Evolutionary conservation across 2,888 invertebrate genomes (phyloP).

Genomic region (Crocallis elinguaria): DNA sequence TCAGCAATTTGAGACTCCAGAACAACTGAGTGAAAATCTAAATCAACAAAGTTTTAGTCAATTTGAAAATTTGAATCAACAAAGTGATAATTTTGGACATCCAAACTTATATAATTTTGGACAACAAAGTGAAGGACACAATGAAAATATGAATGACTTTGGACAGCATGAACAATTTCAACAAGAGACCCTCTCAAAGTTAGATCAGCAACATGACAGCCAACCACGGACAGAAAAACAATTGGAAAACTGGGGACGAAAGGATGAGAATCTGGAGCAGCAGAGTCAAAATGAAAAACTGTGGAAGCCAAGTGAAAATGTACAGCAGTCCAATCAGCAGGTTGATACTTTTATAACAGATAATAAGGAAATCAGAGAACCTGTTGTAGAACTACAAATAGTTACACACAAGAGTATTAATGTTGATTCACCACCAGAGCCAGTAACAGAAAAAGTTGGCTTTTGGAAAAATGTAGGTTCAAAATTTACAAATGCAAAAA

Average conservation of each 20-base stretch:
- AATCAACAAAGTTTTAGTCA: slow-evolving; percentile 24
- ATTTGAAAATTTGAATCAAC: slow-evolving; percentile 10
- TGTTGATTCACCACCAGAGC: slow-evolving; percentile 44
- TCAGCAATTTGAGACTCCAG: slow-evolving; percentile 31
- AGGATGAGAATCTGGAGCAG: slow-evolving; percentile 22
- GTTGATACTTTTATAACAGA: slow-evolving; percentile 13
- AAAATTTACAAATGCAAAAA: slow-evolving; percentile 79
- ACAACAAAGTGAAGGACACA: slow-evolving; percentile 31
- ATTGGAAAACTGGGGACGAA: slow-evolving; percentile 18
- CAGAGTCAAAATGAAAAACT: slow-evolving; percentile 14
- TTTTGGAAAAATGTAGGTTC: slow-evolving; percentile 84
- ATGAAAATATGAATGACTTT: slow-evolving; percentile 30
- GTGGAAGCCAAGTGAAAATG: slow-evolving; percentile 15
- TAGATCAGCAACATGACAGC: slow-evolving; percentile 26
- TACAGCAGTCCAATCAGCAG: slow-evolving; percentile 18
- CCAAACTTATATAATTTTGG: slow-evolving; percentile 38
- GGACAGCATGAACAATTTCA: slow-evolving; percentile 22
- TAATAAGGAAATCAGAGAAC: slow-evolving; percentile 12
- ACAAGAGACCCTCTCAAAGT: slow-evolving; percentile 18
- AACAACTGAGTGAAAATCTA: slow-evolving; percentile 33
- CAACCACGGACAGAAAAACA: slow-evolving; percentile 28
- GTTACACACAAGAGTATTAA: slow-evolving; percentile 35
- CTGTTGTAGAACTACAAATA: slow-evolving; percentile 27
- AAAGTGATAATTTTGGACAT: slow-evolving; percentile 32
- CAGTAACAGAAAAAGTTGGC: slow-evolving; percentile 68